Percentiles rank a stretch among this genome's conserved stretches.
Conservation (phyloP, 1,140 invertebrate genomes). For the Diabrotica virgifera region DNA sequence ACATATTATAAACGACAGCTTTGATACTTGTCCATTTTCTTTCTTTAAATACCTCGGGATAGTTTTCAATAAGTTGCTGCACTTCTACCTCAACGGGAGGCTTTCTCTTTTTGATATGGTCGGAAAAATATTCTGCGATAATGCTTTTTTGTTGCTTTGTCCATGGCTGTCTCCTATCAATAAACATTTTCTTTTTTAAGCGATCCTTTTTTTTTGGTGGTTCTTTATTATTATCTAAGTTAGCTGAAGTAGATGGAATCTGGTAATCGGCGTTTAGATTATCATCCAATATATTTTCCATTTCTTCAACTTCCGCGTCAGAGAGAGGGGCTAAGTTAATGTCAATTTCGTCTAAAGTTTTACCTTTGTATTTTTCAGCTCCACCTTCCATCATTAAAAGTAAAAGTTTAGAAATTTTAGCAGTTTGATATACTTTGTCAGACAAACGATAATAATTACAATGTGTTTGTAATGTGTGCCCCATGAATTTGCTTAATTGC, state of each 20-base stretch:
- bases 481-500: conserved; percentile 12
- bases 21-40: too few species aligned
- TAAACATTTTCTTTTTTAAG: too few species aligned
- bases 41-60: not conserved
- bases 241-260: too few species aligned
- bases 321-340: conserved; percentile 1
- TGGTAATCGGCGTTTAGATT: too few species aligned
- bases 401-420: too few species aligned
- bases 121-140: too few species aligned
- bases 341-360: conserved; percentile 27
- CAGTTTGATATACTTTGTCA: too few species aligned
- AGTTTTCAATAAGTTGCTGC: not conserved
- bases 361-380: conserved; percentile 23
- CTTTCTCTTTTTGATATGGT: not conserved
- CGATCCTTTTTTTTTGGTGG: too few species aligned
- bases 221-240: too few species aligned
- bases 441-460: not conserved
- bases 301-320: not conserved
- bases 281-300: too few species aligned
- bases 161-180: too few species aligned
- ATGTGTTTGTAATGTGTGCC: conserved; percentile 12
- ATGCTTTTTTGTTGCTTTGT: too few species aligned
- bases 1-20: not conserved
- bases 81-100: not conserved
- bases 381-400: conserved; percentile 23